Evolutionary conservation across 35 echinoderm and acorn worm genomes (phyloP).

Genomic region (Anneissia japonica): DNA sequence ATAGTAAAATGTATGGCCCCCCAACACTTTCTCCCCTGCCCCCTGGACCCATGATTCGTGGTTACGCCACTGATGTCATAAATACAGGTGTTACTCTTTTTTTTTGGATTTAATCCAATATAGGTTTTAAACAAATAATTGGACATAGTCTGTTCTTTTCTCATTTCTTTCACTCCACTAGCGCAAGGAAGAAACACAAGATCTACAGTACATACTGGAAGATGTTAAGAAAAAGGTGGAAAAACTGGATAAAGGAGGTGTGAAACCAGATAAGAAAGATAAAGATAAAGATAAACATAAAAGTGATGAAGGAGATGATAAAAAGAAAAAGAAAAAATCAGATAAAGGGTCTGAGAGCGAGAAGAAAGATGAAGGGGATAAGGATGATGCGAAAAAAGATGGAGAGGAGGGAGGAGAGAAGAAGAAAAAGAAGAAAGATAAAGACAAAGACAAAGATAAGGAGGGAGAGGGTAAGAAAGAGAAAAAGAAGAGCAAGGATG

Average conservation of each 20-base stretch:
- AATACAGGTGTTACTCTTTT: too few relatives aligned
- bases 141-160: too few relatives aligned
- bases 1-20: too few relatives aligned
- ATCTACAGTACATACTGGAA: conserved; percentile 76
- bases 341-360: neutral
- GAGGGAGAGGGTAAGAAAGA: neutral
- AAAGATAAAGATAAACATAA: neutral
- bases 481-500: neutral
- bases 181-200: conserved; percentile 78
- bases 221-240: conserved; percentile 51
- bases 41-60: too few relatives aligned
- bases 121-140: too few relatives aligned
- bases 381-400: conserved; percentile 1
- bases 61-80: too few relatives aligned
- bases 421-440: neutral
- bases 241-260: conserved; percentile 6
- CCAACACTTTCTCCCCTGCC: too few relatives aligned
- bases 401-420: neutral
- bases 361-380: neutral
- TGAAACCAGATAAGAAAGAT: neutral
- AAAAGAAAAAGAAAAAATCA: conserved; percentile 33
- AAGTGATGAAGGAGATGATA: conserved; percentile 18
- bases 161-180: conserved; percentile 15
- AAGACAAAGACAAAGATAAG: neutral
- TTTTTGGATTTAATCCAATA: too few relatives aligned